phyloP scores from a whole-genome alignment of 2,113 vertebrate species.

The Rhabdomys dilectus region DNA sequence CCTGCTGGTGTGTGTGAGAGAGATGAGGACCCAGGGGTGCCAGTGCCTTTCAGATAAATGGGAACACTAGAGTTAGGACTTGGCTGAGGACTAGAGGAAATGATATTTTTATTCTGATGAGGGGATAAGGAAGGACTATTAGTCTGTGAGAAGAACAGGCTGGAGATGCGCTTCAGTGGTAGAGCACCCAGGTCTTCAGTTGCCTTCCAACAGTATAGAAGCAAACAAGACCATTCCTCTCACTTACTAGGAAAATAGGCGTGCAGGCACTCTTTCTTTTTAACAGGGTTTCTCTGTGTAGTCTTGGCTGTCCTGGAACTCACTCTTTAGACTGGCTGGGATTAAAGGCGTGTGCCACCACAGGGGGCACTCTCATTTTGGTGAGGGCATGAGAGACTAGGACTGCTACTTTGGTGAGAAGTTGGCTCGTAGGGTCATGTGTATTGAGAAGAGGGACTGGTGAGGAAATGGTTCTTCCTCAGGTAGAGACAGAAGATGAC shows the following conservation, averaged over 20 bases:
- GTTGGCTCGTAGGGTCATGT: background rate
- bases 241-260: background rate
- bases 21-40: background rate
- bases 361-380: background rate
- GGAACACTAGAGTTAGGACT: background rate
- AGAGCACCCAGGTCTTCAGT: background rate
- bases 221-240: background rate
- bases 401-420: slow-evolving; percentile 8
- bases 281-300: background rate
- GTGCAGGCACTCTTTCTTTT: background rate
- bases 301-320: background rate
- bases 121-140: background rate
- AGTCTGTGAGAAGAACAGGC: background rate
- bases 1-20: background rate
- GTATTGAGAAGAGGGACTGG: background rate
- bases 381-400: background rate
- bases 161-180: background rate
- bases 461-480: background rate
- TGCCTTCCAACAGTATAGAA: background rate
- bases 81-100: background rate
- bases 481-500: background rate
- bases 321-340: background rate
- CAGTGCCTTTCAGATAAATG: background rate
- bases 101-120: background rate
- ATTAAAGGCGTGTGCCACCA: background rate